Base-by-base conservation (phyloP, 2,888 invertebrate genomes). In the Spicauda simplicius region DNA sequence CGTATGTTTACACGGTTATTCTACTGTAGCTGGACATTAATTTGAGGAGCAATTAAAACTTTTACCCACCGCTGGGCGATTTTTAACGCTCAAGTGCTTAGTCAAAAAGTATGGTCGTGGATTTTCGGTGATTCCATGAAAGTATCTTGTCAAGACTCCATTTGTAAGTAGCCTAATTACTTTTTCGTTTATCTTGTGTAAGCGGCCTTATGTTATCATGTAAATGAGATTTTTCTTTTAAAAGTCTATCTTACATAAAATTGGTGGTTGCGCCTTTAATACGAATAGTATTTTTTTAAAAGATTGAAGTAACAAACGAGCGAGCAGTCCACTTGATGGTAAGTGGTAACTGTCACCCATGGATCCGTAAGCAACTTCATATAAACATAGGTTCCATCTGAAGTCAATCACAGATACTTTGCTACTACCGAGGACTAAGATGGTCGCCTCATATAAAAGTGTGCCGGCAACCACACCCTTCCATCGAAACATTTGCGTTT, bases 41-140 rank as follows among this genome's bases (percentile, higher is more conserved):
- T 87, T 85, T 83, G 81, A 85, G 76, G 74, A 79, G 87, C 86
- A 88, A 88, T 88, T 88, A 87, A 86, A 88, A 88, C 80, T 88
- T 88, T 80, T 79, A 74, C 74, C 75, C 71, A 71, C 76, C 79
- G 77, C 78, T 78, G 77, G 77, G 71, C 73, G 76, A 70, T 81
- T 83, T 86, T 85, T 82, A 80, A 74, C 78, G 74, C 77, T 74
- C 70, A 52, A 64, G 61, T 53, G 59, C 57, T 58, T 12, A 14
- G 19, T 61, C 60, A 61, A 61, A 60, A 58, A 54, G 48, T 53
- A 52, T 57, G 60, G 18, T 37, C 20, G 14, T 50, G 41, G n/a
- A 59, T 55, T 62, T 25, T 45, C 20, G 37, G 37, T 64, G 16
- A 56, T 19, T 56, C 30, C 18, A 2, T n/a, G 19, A 41, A 62